phyloP scores from a whole-genome alignment of 2,113 vertebrate species.

The Pangasianodon hypophthalmus region DNA sequence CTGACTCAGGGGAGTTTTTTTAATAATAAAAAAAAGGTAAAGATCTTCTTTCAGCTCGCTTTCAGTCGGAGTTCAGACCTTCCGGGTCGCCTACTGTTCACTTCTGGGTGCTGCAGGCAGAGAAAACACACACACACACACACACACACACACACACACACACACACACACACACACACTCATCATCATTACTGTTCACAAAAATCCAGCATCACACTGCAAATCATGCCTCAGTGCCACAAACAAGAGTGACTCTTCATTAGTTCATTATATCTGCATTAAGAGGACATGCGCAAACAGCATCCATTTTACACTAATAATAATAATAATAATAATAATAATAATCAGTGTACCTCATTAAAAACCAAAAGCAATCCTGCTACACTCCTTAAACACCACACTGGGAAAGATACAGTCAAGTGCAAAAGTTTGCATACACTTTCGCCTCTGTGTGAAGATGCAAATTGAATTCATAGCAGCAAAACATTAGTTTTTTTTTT shows the following conservation, averaged over 20 bases:
- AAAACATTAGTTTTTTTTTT: not conserved
- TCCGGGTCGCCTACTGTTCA: constrained; percentile 94
- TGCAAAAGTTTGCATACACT: not conserved
- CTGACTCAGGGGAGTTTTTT: constrained; percentile 50
- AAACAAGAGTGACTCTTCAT: no score
- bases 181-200: no score
- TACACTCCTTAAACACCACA: not conserved
- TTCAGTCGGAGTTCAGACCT: constrained; percentile 82
- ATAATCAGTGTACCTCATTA: not conserved
- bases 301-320: not conserved
- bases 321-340: not conserved
- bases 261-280: no score
- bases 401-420: not conserved
- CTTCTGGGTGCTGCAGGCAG: constrained; percentile 87
- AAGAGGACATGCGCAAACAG: not conserved
- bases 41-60: constrained; percentile 72
- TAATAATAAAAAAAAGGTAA: constrained; percentile 56
- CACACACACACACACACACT: not conserved
- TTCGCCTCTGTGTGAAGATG: not conserved
- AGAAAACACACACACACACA: not conserved
- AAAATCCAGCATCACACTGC: no score
- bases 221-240: no score
- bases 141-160: no score
- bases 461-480: not conserved
- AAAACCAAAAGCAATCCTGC: not conserved